phyloP scores from a whole-genome alignment of 2,888 invertebrate genomes.

The Bedellia somnulentella region DNA sequence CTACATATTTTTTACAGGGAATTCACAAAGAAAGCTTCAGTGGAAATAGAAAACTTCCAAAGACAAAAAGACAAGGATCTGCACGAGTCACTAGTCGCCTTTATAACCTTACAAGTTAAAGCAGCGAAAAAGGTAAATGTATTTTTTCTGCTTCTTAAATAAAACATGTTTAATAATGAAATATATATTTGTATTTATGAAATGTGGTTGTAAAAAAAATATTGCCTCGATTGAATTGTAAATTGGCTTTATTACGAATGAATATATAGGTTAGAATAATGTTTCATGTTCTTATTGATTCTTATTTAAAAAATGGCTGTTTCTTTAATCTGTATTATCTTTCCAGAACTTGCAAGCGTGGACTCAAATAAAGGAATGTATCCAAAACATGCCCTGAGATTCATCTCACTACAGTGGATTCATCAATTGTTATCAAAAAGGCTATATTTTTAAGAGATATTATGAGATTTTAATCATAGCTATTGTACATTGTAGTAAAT shows the following conservation, averaged over 20 bases:
- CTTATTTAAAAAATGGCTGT: neutral
- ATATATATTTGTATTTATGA: too few species aligned
- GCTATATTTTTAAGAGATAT: too few species aligned
- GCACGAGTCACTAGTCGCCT: slow-evolving; percentile 69
- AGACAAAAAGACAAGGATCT: slow-evolving; percentile 72
- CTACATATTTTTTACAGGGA: slow-evolving; percentile 61
- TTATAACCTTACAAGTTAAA: slow-evolving; percentile 72
- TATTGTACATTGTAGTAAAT: too few species aligned
- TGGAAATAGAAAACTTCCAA: slow-evolving; percentile 73
- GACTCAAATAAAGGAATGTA: slow-evolving; percentile 74
- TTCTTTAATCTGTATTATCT: neutral
- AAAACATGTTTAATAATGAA: slow-evolving; percentile 2
- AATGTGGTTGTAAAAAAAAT: too few species aligned
- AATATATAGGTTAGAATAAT: too few species aligned
- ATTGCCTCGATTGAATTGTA: too few species aligned
- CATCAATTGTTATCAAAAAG: too few species aligned
- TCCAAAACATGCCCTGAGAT: slow-evolving; percentile 69
- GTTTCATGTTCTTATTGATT: neutral
- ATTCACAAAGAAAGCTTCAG: slow-evolving; percentile 66
- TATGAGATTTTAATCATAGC: too few species aligned
- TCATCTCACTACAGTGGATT: slow-evolving; percentile 6
- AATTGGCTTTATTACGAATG: too few species aligned
- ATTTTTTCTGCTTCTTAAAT: too few species aligned
- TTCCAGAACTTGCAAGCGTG: slow-evolving; percentile 73
- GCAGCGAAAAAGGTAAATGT: slow-evolving; percentile 73